Base-by-base conservation (phyloP, 2,113 vertebrate species). In the Stigmatopora argus region DNA sequence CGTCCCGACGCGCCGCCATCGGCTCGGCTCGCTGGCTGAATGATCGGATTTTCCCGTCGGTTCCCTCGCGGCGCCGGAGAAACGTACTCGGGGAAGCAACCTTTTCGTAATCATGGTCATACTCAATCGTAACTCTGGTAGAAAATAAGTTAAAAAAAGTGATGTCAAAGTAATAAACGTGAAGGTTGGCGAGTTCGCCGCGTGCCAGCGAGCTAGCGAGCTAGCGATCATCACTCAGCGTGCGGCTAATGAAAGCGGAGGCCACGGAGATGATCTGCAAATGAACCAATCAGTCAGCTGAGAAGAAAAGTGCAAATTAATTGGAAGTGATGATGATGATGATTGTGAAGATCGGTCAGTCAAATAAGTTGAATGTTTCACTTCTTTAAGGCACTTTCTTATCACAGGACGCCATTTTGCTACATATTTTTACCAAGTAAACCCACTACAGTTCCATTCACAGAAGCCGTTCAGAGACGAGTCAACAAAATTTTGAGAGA, bases 271-370 rank as follows among this genome's bases (percentile, higher is more conserved):
- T 56, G 53, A 56, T 56, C 53, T 31, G 23, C 23, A 56, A 56
- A 56, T 56, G 53, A 56, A 23, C 53, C 53, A 56, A 56, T 56
- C 53, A 56, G 53, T 56, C 53, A 56, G 53, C 23, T 56, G 53
- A 13, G 53, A 56, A 56, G 53, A 56, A 56, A 56, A 56, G 53
- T 56, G 53, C 13, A 14, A 56, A 56, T 56, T 56, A 56, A 56
- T 56, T 56, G 8, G 23, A 56, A 56, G 53, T 11, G 19, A 21
- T 53, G 51, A 53, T 53, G 48, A 51, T 53, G 51, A 53, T 53
- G 49, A 52, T 52, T 55, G 31, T 15, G 5, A 56, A 31, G 23
- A 56, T 56, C 53, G 26, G 26, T 56, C 53, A 56, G 53, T 56
- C 21, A 23, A 21, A 56, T 15, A 56, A 56, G 53, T 56, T 56